phyloP scores from a whole-genome alignment of 2,113 vertebrate species.

The Periophthalmodon schlosseri region DNA sequence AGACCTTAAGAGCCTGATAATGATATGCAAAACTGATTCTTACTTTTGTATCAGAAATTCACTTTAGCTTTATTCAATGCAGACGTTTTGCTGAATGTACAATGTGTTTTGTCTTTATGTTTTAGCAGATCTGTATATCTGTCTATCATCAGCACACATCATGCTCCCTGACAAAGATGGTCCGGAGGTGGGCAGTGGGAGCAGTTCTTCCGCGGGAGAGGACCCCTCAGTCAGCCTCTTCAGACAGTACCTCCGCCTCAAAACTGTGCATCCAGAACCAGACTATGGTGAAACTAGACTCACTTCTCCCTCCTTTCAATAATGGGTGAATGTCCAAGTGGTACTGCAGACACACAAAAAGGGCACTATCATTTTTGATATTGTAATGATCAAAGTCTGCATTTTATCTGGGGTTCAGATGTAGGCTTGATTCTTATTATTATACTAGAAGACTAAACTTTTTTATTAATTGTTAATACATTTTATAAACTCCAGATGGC shows the following conservation, averaged over 20 bases:
- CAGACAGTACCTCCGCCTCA: conserved; percentile 88
- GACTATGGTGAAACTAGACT: conserved; percentile 85
- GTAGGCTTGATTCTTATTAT: conserved; percentile 9
- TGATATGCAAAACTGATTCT: neutral
- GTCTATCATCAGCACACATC: neutral
- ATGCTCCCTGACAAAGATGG: conserved; percentile 82
- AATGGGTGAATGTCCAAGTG: neutral
- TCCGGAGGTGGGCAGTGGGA: conserved; percentile 49
- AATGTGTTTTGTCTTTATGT: neutral
- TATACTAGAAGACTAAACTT: neutral
- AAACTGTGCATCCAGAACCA: conserved; percentile 89
- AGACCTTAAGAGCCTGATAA: neutral
- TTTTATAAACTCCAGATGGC: no score
- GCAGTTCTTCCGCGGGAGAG: conserved; percentile 62
- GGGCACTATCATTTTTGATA: neutral
- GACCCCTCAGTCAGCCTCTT: conserved; percentile 87
- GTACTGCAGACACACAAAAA: neutral
- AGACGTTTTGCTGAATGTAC: neutral
- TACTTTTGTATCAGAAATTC: neutral
- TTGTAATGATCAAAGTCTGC: conserved; percentile 38
- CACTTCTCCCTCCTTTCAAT: neutral
- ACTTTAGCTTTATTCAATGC: neutral
- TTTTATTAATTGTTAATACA: no score
- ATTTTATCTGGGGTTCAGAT: conserved; percentile 38
- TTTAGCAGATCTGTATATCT: neutral